Conservation (phyloP, 2,797 vertebrate genomes). For the Acanthopagrus latus region DNA sequence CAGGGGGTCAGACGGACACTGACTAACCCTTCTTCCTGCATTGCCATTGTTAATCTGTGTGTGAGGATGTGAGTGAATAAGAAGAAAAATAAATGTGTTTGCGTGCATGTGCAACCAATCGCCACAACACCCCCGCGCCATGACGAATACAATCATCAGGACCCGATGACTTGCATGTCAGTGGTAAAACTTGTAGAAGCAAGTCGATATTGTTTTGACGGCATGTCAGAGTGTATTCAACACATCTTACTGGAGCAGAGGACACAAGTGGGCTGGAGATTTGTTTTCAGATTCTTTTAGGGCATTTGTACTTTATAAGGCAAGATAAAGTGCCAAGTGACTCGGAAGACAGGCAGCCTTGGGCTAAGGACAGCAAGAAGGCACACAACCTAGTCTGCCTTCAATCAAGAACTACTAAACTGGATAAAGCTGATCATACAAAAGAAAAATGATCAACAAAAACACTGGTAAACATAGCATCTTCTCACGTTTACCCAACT, state of each 20-base stretch:
- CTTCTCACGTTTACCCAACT: not conserved
- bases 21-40: slow-evolving; percentile 68
- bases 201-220: slow-evolving; percentile 52
- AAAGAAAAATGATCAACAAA: not conserved
- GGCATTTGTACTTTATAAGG: slow-evolving; percentile 26
- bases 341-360: slow-evolving; percentile 6
- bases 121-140: not conserved
- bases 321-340: not conserved
- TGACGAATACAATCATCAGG: slow-evolving; percentile 29
- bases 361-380: slow-evolving; percentile 5
- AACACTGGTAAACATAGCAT: not conserved
- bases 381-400: not conserved
- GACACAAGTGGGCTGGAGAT: slow-evolving; percentile 19
- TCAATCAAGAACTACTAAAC: not conserved
- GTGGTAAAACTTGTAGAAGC: slow-evolving; percentile 24
- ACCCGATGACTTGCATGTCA: slow-evolving; percentile 33
- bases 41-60: slow-evolving; percentile 61
- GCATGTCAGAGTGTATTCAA: slow-evolving; percentile 30
- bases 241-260: not conserved
- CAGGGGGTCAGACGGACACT: slow-evolving; percentile 65
- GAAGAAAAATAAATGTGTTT: slow-evolving; percentile 1
- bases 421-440: not conserved
- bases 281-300: slow-evolving; percentile 33
- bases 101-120: slow-evolving; percentile 7
- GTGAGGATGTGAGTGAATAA: slow-evolving; percentile 53